Conservation (phyloP, 2,888 invertebrate species). For the Subacronicta megacephala region DNA sequence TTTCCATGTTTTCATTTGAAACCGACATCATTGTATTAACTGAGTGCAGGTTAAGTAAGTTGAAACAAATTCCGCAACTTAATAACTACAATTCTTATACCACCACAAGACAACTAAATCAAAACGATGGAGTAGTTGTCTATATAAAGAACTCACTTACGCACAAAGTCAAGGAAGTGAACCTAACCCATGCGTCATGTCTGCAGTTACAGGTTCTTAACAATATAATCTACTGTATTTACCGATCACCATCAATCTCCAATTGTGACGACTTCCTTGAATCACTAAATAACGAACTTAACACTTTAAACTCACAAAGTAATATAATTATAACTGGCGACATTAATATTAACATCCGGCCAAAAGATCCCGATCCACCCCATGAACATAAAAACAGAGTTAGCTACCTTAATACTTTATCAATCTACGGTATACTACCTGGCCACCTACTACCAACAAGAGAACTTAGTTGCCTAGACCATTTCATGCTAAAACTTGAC, state of each 20-base stretch:
- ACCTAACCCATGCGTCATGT: conserved; percentile 33
- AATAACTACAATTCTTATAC: conserved; percentile 21
- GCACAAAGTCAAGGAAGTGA: conserved; percentile 27
- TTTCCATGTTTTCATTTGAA: conserved; percentile 22
- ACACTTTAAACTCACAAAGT: conserved; percentile 3
- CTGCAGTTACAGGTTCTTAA: conserved; percentile 17
- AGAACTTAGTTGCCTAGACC: conserved; percentile 3
- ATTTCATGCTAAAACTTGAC: conserved; percentile 5
- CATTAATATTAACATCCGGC: conserved; percentile 4
- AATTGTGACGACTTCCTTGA: conserved; percentile 16
- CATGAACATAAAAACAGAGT: conserved; percentile 12
- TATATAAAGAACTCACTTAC: conserved; percentile 19
- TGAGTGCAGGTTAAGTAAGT: conserved; percentile 31
- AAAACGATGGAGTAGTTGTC: conserved; percentile 35
- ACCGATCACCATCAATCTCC: conserved; percentile 34
- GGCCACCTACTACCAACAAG: conserved; percentile 16
- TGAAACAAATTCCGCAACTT: conserved; percentile 16
- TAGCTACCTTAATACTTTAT: conserved; percentile 11
- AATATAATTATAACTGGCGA: conserved; percentile 11
- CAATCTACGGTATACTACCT: conserved; percentile 10
- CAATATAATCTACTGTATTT: conserved; percentile 26
- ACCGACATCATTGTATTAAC: conserved; percentile 42
- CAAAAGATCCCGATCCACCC: conserved; percentile 10
- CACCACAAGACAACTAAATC: conserved; percentile 21
- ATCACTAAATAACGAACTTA: conserved; percentile 12